These are phyloP conservation scores for Fulica atra DNA, from an alignment of 2,113 vertebrate genomes.

Conservation along the genomic window DNA sequence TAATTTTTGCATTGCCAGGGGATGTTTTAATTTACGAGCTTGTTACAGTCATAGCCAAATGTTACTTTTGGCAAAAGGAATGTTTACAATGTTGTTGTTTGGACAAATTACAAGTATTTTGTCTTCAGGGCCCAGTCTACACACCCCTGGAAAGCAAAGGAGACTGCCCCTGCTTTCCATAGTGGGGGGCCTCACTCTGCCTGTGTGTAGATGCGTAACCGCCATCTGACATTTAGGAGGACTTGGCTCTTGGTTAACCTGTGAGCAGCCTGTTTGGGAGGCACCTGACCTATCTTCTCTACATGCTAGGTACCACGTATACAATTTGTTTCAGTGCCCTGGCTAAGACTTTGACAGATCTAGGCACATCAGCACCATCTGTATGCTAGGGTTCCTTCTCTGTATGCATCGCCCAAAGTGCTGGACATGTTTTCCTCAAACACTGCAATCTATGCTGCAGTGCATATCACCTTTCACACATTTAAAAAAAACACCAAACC, in stretches of 20 bases:
- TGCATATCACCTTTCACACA: accelerated
- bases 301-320: background rate
- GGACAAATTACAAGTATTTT: constrained; percentile 6
- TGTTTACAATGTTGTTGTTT: background rate
- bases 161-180: background rate
- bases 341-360: background rate
- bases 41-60: background rate
- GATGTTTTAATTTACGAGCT: background rate
- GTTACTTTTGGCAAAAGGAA: constrained; percentile 33
- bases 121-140: background rate
- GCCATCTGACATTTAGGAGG: background rate
- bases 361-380: background rate
- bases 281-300: background rate
- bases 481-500: background rate
- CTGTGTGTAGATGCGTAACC: background rate
- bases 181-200: background rate
- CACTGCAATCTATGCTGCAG: background rate
- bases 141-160: background rate
- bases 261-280: background rate
- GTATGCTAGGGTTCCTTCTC: background rate
- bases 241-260: background rate
- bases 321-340: background rate
- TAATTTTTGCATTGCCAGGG: constrained; percentile 11
- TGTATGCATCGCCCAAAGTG: background rate
- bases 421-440: background rate